Conservation (phyloP, 2,113 vertebrate species). For the Platysteira castanea region DNA sequence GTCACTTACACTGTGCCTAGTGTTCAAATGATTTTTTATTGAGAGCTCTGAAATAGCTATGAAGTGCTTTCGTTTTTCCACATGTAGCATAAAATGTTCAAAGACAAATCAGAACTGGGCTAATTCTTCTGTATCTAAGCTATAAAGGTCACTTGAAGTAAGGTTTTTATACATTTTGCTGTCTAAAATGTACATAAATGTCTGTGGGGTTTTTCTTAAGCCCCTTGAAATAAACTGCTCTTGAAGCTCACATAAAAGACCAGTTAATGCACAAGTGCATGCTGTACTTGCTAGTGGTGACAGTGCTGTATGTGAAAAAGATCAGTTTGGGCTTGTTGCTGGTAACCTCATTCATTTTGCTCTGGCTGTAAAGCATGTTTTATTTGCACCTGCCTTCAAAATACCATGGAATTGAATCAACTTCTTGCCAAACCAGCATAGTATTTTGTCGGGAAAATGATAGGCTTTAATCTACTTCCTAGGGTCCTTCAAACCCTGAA, state of each 20-base stretch:
- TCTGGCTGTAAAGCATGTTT: not conserved
- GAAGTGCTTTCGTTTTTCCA: not conserved
- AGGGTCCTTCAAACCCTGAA: not conserved
- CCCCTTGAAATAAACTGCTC: not conserved
- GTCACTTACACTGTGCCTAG: not conserved
- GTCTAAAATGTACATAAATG: not conserved
- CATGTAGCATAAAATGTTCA: not conserved
- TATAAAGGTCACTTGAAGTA: not conserved
- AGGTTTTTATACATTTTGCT: not conserved
- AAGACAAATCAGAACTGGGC: not conserved
- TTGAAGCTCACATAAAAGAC: not conserved
- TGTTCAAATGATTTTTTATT: not conserved
- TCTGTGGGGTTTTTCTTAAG: not conserved
- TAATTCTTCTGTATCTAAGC: not conserved
- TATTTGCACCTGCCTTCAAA: not conserved
- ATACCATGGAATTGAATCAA: not conserved
- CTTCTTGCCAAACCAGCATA: not conserved
- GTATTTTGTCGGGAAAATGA: not conserved
- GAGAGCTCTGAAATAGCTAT: not conserved
- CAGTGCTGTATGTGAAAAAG: not conserved
- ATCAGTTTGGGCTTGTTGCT: not conserved
- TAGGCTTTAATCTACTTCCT: not conserved
- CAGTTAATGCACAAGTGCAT: not conserved
- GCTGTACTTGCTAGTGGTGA: not conserved
- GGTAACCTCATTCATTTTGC: not conserved